These are phyloP conservation scores for Chauna torquata DNA, from an alignment of 2,113 vertebrate species.

Conservation along the genomic window DNA sequence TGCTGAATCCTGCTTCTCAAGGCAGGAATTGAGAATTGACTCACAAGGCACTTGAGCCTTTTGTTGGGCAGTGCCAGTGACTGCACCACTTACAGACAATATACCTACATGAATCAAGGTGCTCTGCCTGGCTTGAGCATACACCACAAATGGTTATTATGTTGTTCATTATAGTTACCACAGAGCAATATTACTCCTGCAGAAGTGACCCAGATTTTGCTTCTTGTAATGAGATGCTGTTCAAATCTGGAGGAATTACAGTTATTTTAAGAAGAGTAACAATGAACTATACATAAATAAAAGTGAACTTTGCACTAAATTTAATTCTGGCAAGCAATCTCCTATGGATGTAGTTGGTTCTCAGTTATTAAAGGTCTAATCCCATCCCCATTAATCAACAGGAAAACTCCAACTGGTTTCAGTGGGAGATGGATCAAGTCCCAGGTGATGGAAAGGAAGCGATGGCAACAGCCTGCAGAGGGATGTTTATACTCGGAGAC, in stretches of 20 bases:
- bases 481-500: background rate
- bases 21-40: too few relatives aligned
- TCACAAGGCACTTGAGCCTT: rapidly evolving
- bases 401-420: background rate
- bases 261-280: background rate
- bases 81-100: background rate
- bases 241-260: background rate
- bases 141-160: background rate
- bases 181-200: background rate
- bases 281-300: background rate
- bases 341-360: background rate
- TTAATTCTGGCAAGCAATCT: background rate
- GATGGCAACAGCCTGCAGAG: background rate
- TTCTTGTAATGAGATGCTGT: background rate
- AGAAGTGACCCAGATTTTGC: background rate
- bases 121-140: background rate
- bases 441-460: background rate
- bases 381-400: background rate
- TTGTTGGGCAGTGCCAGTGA: background rate
- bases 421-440: background rate
- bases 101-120: background rate
- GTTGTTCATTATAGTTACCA: rapidly evolving
- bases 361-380: background rate
- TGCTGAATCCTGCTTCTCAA: background rate
- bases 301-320: background rate